Evolutionary conservation across 2,113 vertebrate species (phyloP), one percentile per base, ranked within the genome.

Genomic region (Elephantulus edwardii): DNA sequence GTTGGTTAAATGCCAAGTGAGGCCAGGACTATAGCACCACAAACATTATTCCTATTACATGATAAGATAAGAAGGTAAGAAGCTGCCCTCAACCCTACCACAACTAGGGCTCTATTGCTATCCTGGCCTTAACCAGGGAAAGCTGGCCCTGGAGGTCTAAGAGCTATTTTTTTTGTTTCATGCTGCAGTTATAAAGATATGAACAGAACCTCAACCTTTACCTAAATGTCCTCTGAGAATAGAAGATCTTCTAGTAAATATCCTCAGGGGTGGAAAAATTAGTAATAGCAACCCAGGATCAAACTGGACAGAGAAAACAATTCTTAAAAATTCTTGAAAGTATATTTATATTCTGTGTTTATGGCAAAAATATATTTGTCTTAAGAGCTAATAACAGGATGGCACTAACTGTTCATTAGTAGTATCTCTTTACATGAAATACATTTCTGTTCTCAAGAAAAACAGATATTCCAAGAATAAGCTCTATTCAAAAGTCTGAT

Each of bases 11-110:
- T 95, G 97, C 97, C 97, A 97, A 97, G 97, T 91, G 97, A 97
- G 97, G 97, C 97, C 93, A 96, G 96, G 94, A 96, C 97, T 96
- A 93, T 87, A 17, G 62, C 38, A 96, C 96, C 94, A 97, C 98
- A 97, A 98, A 98, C 97, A 97, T 97, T 96, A 97, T 96, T 98
- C 95, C 97, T 97, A 96, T 96, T 96, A 96, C 95, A 97, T 95
- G 97, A 98, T 97, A 97, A 97, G 97, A 97, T 97, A 97, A 97
- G 97, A 96, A 96, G 95, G 96, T 94, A 97, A 97, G 97, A 97
- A 97, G 89, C 91, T 92, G 82, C 78, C 84, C 85, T 93, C 87
- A 77, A 82, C 85, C 44, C 78, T 30, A 97, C 92, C 84, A 66
- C 90, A 84, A 74, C 92, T 85, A 89, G 91, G 91, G 86, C 79